Evolutionary conservation across 2,113 vertebrate genomes (phyloP), one percentile per base, ranked within the genome.

Genomic region (Fulica atra): DNA sequence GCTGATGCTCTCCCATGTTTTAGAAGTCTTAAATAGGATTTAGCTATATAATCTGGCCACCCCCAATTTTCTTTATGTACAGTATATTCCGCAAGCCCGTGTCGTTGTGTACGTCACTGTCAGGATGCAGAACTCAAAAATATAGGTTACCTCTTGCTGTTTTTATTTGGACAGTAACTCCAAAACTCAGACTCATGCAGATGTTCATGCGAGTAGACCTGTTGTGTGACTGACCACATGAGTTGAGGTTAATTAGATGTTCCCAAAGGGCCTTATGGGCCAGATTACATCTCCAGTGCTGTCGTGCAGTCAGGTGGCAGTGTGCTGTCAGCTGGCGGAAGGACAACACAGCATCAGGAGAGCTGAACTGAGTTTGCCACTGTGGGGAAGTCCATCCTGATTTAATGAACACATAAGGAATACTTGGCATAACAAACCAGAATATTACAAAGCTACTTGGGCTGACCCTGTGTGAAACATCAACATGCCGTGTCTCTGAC

Each of bases 331-430:
- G 44, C 44, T 2, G 1, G 11, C 2, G 21, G 6, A 78, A 53
- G 33, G 59, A 73, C 0, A 0, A 17, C n/a, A 16, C n/a, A 25
- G 25, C 66, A 54, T n/a, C 46, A 23, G 8, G 6, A 60, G 23
- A 71, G 21, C 11, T 61, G 57, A 85, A 48, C 14, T 35, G 26
- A 56, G 13, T 10, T 88, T 81, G 25, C 16, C 35, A 24, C 3
- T 8, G 28, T 10, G 44, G 16, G 20, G 21, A 60, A 66, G 81
- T 48, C 11, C 10, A 60, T 68, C 28, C 28, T 69, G 21, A 53
- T 81, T 85, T 71, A 79, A 44, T 82, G 70, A 84, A 86, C n/a
- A 78, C 10, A 19, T 51, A 38, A 73, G 12, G 90, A 82, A 42
- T 74, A 91, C 54, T 85, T 77, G 28, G 10, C 14, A 5, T 46